Conservation (phyloP, 2,888 invertebrate species). For the Pasiphila rectangulata region DNA sequence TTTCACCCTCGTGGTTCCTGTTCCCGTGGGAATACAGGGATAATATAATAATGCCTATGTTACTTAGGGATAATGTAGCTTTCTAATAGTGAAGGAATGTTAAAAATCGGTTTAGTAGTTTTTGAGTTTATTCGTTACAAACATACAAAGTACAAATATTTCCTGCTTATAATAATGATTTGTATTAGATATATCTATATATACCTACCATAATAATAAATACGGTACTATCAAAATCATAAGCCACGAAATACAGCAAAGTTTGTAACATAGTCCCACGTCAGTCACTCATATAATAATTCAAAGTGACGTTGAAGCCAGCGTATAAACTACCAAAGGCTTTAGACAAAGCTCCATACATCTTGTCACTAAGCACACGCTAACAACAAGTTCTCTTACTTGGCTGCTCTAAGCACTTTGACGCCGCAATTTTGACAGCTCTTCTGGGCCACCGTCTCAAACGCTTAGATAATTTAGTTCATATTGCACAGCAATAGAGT, state of each 20-base stretch:
- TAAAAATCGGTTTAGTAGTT: too few species aligned
- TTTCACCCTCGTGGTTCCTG: too few species aligned
- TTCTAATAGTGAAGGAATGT: too few species aligned
- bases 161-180: too few species aligned
- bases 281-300: constrained; percentile 3
- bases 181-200: too few species aligned
- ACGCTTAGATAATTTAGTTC: constrained; percentile 45
- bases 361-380: constrained; percentile 66
- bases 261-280: background rate
- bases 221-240: background rate
- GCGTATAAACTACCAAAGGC: constrained; percentile 30
- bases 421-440: constrained; percentile 64
- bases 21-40: too few species aligned
- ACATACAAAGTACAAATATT: too few species aligned
- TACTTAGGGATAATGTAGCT: too few species aligned
- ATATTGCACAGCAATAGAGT: constrained; percentile 32
- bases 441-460: constrained; percentile 56
- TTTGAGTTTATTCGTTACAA: too few species aligned
- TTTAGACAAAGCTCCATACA: constrained; percentile 31
- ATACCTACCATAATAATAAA: background rate
- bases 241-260: background rate
- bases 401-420: constrained; percentile 68
- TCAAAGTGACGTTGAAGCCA: constrained; percentile 23
- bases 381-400: constrained; percentile 73
- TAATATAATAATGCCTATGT: too few species aligned